These are phyloP conservation scores for Colossoma macropomum DNA, from an alignment of 2,113 vertebrate species.

Conservation along the genomic window DNA sequence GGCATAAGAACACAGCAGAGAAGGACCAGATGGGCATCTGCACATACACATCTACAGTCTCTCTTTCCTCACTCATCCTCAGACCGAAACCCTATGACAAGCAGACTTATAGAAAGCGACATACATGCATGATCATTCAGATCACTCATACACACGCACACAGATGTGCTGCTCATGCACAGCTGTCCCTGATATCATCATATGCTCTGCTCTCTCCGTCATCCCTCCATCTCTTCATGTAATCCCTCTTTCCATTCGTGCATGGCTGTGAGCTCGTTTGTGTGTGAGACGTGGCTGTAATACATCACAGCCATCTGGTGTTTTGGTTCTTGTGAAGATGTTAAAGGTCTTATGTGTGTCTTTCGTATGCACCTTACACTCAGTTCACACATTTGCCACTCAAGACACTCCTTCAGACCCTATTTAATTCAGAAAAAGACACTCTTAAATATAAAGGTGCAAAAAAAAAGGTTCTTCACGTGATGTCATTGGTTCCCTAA, in stretches of 20 bases:
- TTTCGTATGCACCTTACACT: slow-evolving; percentile 34
- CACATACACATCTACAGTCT: slow-evolving; percentile 61
- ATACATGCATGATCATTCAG: slow-evolving; percentile 21
- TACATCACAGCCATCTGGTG: slow-evolving; percentile 63
- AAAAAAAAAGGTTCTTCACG: no score
- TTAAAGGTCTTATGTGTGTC: slow-evolving; percentile 47
- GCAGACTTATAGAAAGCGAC: slow-evolving; percentile 27
- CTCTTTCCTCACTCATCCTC: slow-evolving; percentile 53
- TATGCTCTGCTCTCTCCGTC: slow-evolving; percentile 43
- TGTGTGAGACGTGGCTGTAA: slow-evolving; percentile 20
- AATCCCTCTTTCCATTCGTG: slow-evolving; percentile 67
- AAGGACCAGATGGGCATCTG: slow-evolving; percentile 78
- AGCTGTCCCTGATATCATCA: slow-evolving; percentile 32
- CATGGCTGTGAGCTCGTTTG: slow-evolving; percentile 10
- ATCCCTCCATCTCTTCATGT: slow-evolving; percentile 71
- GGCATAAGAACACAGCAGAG: slow-evolving; percentile 71
- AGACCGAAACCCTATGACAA: slow-evolving; percentile 47
- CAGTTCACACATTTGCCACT: neutral
- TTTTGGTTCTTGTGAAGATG: slow-evolving; percentile 59
- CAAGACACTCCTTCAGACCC: neutral
- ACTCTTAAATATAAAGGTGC: neutral
- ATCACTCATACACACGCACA: slow-evolving; percentile 57
- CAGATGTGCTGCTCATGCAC: slow-evolving; percentile 27
- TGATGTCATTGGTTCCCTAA: no score
- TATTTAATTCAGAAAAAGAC: neutral